Base-by-base conservation (phyloP, 2,888 invertebrate genomes). In the Epirrhoe tristata region DNA sequence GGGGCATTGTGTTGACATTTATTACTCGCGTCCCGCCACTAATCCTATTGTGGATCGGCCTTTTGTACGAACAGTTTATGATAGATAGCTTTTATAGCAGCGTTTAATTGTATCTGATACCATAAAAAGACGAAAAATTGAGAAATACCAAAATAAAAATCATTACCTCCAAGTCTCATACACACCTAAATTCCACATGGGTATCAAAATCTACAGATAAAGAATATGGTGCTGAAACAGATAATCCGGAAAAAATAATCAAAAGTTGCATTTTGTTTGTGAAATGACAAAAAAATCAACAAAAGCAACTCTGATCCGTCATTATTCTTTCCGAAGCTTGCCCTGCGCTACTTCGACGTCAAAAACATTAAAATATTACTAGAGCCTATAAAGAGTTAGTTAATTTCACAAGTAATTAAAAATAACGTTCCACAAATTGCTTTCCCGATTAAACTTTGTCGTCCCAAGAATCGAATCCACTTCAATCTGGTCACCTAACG, bases 1-100 rank as follows among this genome's bases (percentile, higher is more conserved):
- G 70, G 72, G 66, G 57, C 66, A 71, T 70, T 71, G 73, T 70
- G 70, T 72, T 70, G 70, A 69, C 67, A 69, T 69, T 71, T 70
- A 70, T 71, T 70, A 68, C 69, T 65, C 64, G 53, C 32, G 57
- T 63, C 66, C 43, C n/a, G 57, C 48, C 58, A 39, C 31, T 64
- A 67, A 67, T 64, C 57, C 63, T 53, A 60, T 67, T 59, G 60
- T 64, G 64, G 53, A 67, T 24, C 24, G 56, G 48, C 60, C 67
- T 57, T 64, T 67, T 64, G 48, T 57, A 53, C 63, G 63, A 67
- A 67, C 60, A 57, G 53, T 58, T 63, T 59, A 58, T 67, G 63
- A 63, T 51, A 50, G 17, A 34, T 51, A 54, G 43, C 10, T 43
- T 12, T 43, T 43, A 5, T 43, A 4, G 12, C 39, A 24, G 50